Base-by-base conservation (phyloP, 2,113 vertebrate genomes). In the Nothocercus julius region DNA sequence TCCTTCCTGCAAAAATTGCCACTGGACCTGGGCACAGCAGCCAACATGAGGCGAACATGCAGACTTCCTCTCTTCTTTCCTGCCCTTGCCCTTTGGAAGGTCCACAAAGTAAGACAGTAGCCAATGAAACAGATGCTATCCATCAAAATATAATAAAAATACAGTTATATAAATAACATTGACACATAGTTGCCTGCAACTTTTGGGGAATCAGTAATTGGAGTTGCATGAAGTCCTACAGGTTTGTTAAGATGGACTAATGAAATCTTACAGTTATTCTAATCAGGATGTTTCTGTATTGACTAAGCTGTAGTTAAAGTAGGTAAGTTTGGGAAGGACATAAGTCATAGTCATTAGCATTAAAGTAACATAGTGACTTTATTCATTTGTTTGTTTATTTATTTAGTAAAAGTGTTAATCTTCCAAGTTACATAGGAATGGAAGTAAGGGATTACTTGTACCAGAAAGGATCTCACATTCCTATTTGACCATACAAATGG, bases 131-230 rank as follows among this genome's bases (percentile, higher is more conserved):
- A 97, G 90, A 95, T 97, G 95, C 77, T 94, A 94, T 90, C 74
- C 74, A 97, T 96, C 89, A 96, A 97, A 95, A 89, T 96, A 93
- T 96, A 96, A 96, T 97, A 96, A 97, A 81, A 95, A 85, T 58
- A 53, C 40, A 79, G 56, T 96, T 95, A 95, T 54, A 79, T 92
- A 97, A 97, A 90, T 62, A 92, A 44, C 25, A 90, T 83, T 92
- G 75, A 49, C 20, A 88, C 94, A 77, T 54, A 88, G 32, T 75
- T 93, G 87, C 51, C 87, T 86, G 64, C 51, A 87, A 88, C 73
- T 44, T 91, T 90, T 80, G 84, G 85, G 17, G 44, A 95, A 75
- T 42, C 40, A 4, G 85, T 64, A 88, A 81, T 53, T 75, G 40
- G 28, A 94, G 56, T 61, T 91, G 20, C 21, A 61, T 38, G 16